Evolutionary conservation across 2,113 vertebrate genomes (phyloP), one percentile per base, ranked within the genome.

Genomic region (Vicugna pacos): DNA sequence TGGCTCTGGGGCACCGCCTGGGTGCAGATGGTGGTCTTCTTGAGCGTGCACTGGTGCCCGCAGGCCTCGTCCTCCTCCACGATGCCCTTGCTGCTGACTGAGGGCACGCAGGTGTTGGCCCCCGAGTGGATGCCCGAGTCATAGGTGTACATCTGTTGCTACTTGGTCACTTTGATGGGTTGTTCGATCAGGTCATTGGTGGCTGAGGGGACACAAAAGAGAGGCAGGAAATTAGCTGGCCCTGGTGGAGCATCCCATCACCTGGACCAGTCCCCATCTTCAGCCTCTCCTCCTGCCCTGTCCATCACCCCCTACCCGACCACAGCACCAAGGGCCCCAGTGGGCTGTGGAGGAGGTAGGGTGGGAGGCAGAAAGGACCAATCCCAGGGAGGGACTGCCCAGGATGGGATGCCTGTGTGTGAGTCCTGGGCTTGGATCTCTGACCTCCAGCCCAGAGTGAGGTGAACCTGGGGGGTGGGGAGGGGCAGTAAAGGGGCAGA

Each of bases 41-140:
- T 98, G 35, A 98, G 97, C 5, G 99, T 99, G 97, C 99, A 99
- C 97, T 99, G 99, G 92, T 98, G 98, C 62, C 99, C 98, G 0
- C 98, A 98, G 93, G 98, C 93, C 24, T 99, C 99, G 0, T 99
- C 99, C 0, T 99, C 99, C 0, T 99, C 98, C 92, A 97, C 96
- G 6, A 98, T 38, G 96, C 98, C 98, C 97, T 99, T 99, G 98
- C 99, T 98, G 93, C 98, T 99, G 83, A 99, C 95, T 0, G 99
- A 99, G 65, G 99, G 99, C 95, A 98, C 98, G 2, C 98, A 98
- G 1, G 99, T 99, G 97, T 99, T 99, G 97, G 99, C 98, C 0
- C 99, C 99, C 0, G 99, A 99, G 96, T 99, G 99, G 98, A 99
- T 99, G 54, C 99, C 99, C 0, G 99, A 99, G 96, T 99, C 99